These are phyloP conservation scores for Merops nubicus DNA, from an alignment of 2,113 vertebrate species.

Conservation along the genomic window DNA sequence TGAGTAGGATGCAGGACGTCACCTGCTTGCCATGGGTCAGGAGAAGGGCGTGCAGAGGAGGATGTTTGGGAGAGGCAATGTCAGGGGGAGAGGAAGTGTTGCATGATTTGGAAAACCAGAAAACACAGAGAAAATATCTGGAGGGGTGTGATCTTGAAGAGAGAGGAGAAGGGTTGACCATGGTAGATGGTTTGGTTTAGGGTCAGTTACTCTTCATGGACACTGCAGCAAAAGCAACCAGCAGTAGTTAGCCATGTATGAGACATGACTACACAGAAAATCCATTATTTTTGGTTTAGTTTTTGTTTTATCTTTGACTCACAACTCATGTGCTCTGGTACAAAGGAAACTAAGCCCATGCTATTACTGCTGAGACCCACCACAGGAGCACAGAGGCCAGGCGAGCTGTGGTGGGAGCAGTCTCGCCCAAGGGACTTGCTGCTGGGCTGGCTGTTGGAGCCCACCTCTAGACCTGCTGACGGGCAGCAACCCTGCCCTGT, in stretches of 20 bases:
- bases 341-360: not conserved
- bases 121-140: not conserved
- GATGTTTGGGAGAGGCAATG: not conserved
- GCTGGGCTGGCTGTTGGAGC: not conserved
- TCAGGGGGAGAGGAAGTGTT: not conserved
- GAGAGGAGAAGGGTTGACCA: not conserved
- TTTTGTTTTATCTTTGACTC: not conserved
- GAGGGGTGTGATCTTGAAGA: not conserved
- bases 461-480: not conserved
- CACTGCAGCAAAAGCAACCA: not conserved
- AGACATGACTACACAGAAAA: not conserved
- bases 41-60: not conserved
- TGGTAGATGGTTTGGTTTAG: not conserved
- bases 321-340: not conserved
- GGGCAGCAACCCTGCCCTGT: not conserved
- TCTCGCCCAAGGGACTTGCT: rapidly evolving
- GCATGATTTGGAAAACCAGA: not conserved
- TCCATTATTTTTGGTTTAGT: rapidly evolving
- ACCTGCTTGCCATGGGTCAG: not conserved
- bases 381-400: not conserved
- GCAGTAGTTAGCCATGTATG: not conserved
- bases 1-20: not conserved
- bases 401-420: rapidly evolving
- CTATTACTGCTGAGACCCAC: not conserved
- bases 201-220: not conserved